Conservation (phyloP, 2,797 vertebrate species). For the Betta splendens region DNA sequence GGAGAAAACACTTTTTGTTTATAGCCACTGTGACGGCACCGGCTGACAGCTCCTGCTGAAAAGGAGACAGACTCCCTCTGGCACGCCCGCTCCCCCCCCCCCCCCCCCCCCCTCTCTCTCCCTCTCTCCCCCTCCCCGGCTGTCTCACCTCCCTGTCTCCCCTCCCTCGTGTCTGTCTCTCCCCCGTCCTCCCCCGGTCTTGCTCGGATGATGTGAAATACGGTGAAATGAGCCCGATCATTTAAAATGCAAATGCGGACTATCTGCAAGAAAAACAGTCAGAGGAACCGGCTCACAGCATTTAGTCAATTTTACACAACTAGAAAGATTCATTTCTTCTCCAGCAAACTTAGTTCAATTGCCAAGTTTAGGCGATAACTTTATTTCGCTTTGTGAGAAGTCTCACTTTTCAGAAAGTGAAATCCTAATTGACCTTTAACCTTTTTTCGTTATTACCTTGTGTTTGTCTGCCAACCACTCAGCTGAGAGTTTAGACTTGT, state of each 20-base stretch:
- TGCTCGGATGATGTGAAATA: slow-evolving; percentile 27
- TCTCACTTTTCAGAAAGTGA: not conserved
- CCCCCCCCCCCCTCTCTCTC: slow-evolving; percentile 19
- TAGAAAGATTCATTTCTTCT: slow-evolving; percentile 22
- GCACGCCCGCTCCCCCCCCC: slow-evolving; percentile 32
- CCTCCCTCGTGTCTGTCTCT: slow-evolving; percentile 20
- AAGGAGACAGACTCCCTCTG: slow-evolving; percentile 69
- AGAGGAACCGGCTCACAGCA: slow-evolving; percentile 24
- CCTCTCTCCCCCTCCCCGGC: slow-evolving; percentile 26
- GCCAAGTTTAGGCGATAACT: slow-evolving; percentile 3
- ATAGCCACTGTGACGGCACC: slow-evolving; percentile 71
- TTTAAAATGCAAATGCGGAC: slow-evolving; percentile 47
- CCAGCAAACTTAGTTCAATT: slow-evolving; percentile 16
- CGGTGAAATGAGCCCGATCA: slow-evolving; percentile 30
- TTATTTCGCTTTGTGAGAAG: not conserved
- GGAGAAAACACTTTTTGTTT: slow-evolving; percentile 82
- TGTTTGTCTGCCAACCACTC: too few species aligned
- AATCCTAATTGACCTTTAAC: too few species aligned
- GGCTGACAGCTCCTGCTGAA: slow-evolving; percentile 77
- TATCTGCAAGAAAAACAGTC: slow-evolving; percentile 6
- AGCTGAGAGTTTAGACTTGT: too few species aligned
- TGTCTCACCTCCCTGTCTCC: slow-evolving; percentile 34
- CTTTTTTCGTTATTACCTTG: too few species aligned
- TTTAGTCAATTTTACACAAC: slow-evolving; percentile 38
- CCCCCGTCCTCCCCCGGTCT: slow-evolving; percentile 18